Evolutionary conservation across 2,888 invertebrate species (phyloP).

Genomic region (Euzetes globulus): DNA sequence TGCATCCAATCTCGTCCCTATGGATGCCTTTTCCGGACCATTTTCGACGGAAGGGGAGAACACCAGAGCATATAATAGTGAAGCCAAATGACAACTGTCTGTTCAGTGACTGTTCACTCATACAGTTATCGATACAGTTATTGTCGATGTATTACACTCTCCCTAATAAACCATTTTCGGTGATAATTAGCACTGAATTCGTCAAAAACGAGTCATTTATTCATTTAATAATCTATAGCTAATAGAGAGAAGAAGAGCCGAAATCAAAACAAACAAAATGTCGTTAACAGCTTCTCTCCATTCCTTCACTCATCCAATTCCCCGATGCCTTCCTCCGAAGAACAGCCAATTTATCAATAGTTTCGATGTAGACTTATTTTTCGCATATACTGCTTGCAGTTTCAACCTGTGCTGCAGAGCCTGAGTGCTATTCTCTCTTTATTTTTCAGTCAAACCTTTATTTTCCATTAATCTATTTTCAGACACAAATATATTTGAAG

Average conservation of each 20-base stretch:
- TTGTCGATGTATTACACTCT: background rate
- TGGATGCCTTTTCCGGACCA: constrained; percentile 35
- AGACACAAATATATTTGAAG: background rate
- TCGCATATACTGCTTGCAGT: too few species aligned
- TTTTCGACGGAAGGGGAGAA: constrained; percentile 31
- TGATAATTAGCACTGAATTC: constrained; percentile 9
- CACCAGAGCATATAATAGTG: constrained; percentile 7
- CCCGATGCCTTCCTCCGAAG: background rate
- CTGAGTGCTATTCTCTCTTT: background rate
- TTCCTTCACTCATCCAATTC: constrained; percentile 22
- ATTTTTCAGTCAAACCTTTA: constrained; percentile 13
- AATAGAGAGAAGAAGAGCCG: background rate
- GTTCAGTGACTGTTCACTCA: background rate
- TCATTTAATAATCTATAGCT: constrained; percentile 13
- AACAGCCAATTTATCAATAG: constrained; percentile 30
- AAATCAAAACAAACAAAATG: constrained; percentile 21
- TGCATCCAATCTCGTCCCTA: constrained; percentile 32
- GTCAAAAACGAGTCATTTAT: constrained; percentile 22
- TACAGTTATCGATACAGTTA: background rate
- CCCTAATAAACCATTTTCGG: constrained; percentile 7
- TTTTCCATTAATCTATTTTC: constrained; percentile 17
- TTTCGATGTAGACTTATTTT: constrained; percentile 5
- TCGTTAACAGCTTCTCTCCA: constrained; percentile 31
- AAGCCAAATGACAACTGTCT: constrained; percentile 29
- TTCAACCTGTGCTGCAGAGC: background rate